Conservation (phyloP, 2,113 vertebrate genomes). For the Oncorhynchus mykiss region DNA sequence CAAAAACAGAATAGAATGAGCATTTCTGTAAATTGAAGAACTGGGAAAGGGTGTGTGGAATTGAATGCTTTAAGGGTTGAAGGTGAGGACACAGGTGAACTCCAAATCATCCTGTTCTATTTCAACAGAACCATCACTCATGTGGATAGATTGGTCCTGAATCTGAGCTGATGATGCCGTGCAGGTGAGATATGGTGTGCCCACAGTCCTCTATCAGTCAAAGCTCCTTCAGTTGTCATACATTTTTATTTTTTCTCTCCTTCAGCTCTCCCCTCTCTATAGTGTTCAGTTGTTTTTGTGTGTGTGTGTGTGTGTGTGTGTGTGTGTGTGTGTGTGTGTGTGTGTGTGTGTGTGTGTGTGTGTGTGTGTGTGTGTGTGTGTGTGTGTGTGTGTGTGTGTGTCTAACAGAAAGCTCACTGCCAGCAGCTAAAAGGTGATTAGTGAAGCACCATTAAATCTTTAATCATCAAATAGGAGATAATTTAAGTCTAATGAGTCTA, state of each 20-base stretch:
- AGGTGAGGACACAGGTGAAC: not conserved
- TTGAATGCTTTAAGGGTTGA: not conserved
- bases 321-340: not conserved
- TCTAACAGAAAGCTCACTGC: not conserved
- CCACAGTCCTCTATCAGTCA: not conserved
- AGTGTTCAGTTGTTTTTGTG: too few relatives aligned
- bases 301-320: too few relatives aligned
- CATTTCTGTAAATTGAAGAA: not conserved
- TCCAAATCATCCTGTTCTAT: not conserved
- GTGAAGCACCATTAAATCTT: slow-evolving; percentile 30
- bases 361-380: too few relatives aligned
- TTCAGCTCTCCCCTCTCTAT: not conserved
- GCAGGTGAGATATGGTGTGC: not conserved
- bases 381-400: too few relatives aligned
- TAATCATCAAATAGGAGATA: slow-evolving; percentile 34
- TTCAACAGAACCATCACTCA: not conserved
- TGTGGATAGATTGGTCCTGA: not conserved
- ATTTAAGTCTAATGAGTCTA: slow-evolving; percentile 35
- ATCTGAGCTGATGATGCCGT: not conserved
- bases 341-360: too few relatives aligned
- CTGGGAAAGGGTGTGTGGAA: not conserved
- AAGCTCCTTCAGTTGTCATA: not conserved
- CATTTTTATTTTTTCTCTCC: not conserved
- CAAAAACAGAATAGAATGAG: not conserved
- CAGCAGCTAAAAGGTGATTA: slow-evolving; percentile 20